Conservation (phyloP, 2,888 invertebrate genomes). For the Andrena camellia region DNA sequence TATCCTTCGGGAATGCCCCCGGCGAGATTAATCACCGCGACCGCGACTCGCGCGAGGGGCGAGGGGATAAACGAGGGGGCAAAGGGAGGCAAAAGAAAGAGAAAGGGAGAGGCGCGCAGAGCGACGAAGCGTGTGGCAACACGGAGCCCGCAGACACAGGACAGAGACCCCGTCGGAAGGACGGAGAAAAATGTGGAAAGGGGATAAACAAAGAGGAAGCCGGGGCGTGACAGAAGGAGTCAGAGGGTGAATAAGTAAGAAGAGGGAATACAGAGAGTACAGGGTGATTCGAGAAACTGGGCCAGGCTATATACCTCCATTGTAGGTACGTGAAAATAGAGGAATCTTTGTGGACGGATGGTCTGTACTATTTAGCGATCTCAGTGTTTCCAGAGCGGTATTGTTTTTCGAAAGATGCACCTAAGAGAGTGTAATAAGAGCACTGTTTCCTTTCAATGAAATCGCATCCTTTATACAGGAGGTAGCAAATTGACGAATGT, state of each 20-base stretch:
- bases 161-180: conserved; percentile 4
- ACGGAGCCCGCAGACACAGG: conserved; percentile 3
- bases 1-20: conserved; percentile 79
- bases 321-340: background rate
- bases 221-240: conserved; percentile 3
- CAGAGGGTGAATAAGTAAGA: conserved; percentile 20
- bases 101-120: conserved; percentile 15
- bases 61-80: conserved; percentile 50
- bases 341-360: background rate
- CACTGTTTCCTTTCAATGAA: too few species aligned
- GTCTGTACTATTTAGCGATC: background rate
- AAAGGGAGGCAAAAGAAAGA: conserved; percentile 14
- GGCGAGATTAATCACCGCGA: conserved; percentile 79
- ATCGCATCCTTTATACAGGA: too few species aligned
- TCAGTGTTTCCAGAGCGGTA: background rate
- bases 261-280: conserved; percentile 16
- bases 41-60: conserved; percentile 7
- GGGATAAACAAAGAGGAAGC: conserved; percentile 4
- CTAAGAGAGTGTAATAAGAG: too few species aligned
- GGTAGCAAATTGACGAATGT: too few species aligned
- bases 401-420: too few species aligned
- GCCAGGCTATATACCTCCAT: background rate
- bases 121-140: conserved; percentile 14
- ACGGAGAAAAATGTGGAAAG: conserved; percentile 11
- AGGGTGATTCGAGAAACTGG: background rate